Evolutionary conservation across 2,888 invertebrate species (phyloP).

Genomic region (Mantis religiosa): DNA sequence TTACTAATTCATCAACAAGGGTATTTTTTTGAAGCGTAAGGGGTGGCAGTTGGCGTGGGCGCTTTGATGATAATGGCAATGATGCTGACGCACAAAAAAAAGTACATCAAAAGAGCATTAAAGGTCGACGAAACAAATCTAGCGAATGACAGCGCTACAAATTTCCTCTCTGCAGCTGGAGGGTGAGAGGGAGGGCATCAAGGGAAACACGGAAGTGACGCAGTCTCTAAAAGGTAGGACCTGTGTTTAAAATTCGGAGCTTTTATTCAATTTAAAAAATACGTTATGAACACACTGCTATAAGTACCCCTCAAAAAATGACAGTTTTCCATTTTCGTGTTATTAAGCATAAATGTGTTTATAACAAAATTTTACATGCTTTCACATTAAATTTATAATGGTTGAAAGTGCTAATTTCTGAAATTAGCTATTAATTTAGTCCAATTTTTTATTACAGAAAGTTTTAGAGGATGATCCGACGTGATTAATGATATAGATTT

Average conservation of each 20-base stretch:
- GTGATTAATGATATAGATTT: too few species aligned
- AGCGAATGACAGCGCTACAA: constrained; percentile 1
- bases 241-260: background rate
- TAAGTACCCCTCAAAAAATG: too few species aligned
- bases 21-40: background rate
- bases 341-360: too few species aligned
- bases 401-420: too few species aligned
- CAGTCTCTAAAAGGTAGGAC: background rate
- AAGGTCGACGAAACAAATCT: constrained; percentile 15
- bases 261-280: background rate
- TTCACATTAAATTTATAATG: too few species aligned
- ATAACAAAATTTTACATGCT: too few species aligned
- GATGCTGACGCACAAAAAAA: constrained; percentile 1
- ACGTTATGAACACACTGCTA: background rate
- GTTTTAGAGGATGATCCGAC: too few species aligned
- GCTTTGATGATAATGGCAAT: background rate
- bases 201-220: background rate
- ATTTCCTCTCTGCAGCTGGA: background rate
- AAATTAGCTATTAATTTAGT: too few species aligned
- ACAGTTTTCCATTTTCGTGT: too few species aligned
- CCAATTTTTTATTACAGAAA: too few species aligned
- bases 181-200: background rate
- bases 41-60: background rate
- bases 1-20: constrained; percentile 11
- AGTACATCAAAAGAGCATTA: constrained; percentile 19